A percentile compares a stretch with the other conserved stretches of the same genome.
phyloP scores from a whole-genome alignment of 2,888 invertebrate genomes.

The Nyleta sp. region DNA sequence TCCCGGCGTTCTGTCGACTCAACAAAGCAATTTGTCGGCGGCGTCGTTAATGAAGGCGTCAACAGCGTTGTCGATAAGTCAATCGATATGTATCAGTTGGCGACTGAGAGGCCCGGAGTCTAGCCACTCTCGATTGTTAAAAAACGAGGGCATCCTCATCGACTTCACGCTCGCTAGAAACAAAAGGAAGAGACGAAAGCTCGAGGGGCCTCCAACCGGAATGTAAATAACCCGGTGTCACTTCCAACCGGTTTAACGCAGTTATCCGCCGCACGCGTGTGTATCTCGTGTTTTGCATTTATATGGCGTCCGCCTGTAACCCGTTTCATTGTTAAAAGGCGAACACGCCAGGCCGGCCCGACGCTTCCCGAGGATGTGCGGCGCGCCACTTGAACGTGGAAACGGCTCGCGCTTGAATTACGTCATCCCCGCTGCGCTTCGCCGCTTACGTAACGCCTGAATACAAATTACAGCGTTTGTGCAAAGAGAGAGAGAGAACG shows the following conservation, averaged over 20 bases:
- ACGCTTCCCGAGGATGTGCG: constrained; percentile 28
- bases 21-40: constrained; percentile 43
- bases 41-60: constrained; percentile 46
- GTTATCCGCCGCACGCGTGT: constrained; percentile 59
- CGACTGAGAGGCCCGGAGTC: constrained; percentile 41
- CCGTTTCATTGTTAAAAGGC: constrained; percentile 53
- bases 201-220: constrained; percentile 53
- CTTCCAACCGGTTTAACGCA: constrained; percentile 70
- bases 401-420: constrained; percentile 37
- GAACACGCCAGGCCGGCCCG: constrained; percentile 22
- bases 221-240: constrained; percentile 68
- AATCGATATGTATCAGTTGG: constrained; percentile 54
- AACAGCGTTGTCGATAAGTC: constrained; percentile 41
- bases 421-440: constrained; percentile 34
- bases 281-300: constrained; percentile 51
- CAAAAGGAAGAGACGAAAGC: constrained; percentile 57
- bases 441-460: constrained; percentile 43
- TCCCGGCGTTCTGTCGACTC: constrained; percentile 38
- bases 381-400: constrained; percentile 37
- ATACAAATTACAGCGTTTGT: constrained; percentile 47
- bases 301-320: constrained; percentile 34
- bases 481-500: too few species aligned
- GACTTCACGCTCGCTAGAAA: constrained; percentile 46
- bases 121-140: constrained; percentile 48
- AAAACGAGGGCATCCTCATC: constrained; percentile 57